Conservation (phyloP, 2,113 vertebrate species). For the Oncorhynchus mykiss region DNA sequence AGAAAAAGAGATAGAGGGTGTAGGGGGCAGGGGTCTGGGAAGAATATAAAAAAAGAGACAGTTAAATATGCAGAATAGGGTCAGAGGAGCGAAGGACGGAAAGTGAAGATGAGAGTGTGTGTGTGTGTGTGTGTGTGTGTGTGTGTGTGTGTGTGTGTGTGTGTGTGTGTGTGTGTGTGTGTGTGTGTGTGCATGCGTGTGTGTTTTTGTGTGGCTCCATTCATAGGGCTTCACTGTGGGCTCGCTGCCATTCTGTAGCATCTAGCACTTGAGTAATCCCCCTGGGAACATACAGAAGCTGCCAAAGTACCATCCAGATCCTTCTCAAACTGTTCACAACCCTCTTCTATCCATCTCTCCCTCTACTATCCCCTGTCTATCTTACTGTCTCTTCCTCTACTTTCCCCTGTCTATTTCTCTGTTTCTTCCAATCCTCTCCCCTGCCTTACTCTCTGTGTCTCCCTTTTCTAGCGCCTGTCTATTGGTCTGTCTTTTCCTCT, state of each 20-base stretch:
- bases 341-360: conserved; percentile 25
- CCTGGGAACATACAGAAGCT: conserved; percentile 73
- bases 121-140: background rate
- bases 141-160: too few species aligned
- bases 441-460: conserved; percentile 38
- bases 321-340: conserved; percentile 55
- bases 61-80: conserved; percentile 5
- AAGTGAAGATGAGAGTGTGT: conserved; percentile 20
- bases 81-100: conserved; percentile 6
- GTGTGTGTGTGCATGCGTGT: conserved; percentile 3
- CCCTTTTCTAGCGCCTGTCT: conserved; percentile 6
- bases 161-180: too few species aligned
- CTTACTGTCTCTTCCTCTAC: too few species aligned
- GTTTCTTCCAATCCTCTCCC: conserved; percentile 30
- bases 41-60: background rate
- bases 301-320: conserved; percentile 73
- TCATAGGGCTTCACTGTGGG: conserved; percentile 53
- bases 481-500: background rate
- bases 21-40: background rate
- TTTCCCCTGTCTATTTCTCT: conserved; percentile 5
- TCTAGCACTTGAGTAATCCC: conserved; percentile 73
- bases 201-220: conserved; percentile 38
- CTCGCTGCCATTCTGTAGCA: conserved; percentile 58
- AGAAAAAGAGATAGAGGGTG: conserved; percentile 4
- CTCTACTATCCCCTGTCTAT: too few species aligned